Conservation (phyloP, 1,140 invertebrate genomes). For the Nasonia longicornis region DNA sequence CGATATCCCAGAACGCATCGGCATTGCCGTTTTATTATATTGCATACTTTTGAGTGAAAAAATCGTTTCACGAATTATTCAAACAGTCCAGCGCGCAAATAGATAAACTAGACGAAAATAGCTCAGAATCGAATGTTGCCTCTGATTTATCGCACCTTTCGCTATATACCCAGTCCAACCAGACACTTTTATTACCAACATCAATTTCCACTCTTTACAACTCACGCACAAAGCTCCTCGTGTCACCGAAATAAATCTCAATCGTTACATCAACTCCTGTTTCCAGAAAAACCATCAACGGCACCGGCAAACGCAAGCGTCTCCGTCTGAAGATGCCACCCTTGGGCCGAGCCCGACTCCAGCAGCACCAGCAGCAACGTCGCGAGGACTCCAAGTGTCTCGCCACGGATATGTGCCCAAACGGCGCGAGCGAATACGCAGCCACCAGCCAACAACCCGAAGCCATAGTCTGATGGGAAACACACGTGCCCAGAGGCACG, state of each 20-base stretch:
- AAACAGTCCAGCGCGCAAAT: too few species aligned
- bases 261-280: not conserved
- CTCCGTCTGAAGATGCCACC: conserved; percentile 57
- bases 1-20: too few species aligned
- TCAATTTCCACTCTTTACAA: too few species aligned
- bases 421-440: conserved; percentile 44
- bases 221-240: too few species aligned
- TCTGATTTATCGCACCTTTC: too few species aligned
- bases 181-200: too few species aligned
- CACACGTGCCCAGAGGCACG: not conserved
- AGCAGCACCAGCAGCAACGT: conserved; percentile 35
- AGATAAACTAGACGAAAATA: too few species aligned
- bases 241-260: not conserved
- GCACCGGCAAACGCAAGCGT: conserved; percentile 45
- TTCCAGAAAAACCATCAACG: conserved; percentile 40
- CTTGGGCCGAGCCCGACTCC: conserved; percentile 37
- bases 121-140: too few species aligned
- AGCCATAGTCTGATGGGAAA: conserved; percentile 23
- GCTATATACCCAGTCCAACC: too few species aligned
- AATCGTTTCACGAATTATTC: too few species aligned
- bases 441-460: not conserved
- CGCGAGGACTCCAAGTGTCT: conserved; percentile 55
- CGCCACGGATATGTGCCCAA: conserved; percentile 58
- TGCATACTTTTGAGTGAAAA: too few species aligned
- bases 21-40: too few species aligned